Conservation (phyloP, 2,113 vertebrate species). For the Engraulis encrasicolus region DNA sequence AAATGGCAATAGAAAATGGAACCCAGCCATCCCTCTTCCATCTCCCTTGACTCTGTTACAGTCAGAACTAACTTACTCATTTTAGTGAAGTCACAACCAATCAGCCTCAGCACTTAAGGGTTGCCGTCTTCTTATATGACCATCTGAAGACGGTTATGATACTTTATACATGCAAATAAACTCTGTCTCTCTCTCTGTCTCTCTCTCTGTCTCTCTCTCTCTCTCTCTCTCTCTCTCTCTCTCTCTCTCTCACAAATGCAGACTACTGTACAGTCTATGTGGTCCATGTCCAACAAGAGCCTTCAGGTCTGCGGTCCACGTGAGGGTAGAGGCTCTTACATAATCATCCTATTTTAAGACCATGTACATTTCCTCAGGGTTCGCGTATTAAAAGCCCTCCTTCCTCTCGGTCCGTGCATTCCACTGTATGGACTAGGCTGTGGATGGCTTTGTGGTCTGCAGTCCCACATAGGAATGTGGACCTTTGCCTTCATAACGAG, state of each 20-base stretch:
- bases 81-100: slow-evolving; percentile 15
- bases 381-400: slow-evolving; percentile 35
- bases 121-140: background rate
- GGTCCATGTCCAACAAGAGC: slow-evolving; percentile 32
- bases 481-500: background rate
- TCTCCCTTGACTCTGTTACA: background rate
- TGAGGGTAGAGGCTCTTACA: slow-evolving; percentile 42
- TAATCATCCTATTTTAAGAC: slow-evolving; percentile 55
- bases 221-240: background rate
- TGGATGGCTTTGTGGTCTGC: background rate
- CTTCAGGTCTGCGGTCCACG: slow-evolving; percentile 36
- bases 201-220: background rate
- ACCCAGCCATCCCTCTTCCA: slow-evolving; percentile 17
- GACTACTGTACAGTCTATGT: background rate
- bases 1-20: background rate
- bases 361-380: slow-evolving; percentile 50
- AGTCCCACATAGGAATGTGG: background rate
- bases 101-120: slow-evolving; percentile 25
- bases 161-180: too few species aligned
- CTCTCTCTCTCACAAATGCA: background rate
- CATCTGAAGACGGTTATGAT: slow-evolving; percentile 20
- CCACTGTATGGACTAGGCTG: background rate
- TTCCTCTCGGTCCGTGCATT: slow-evolving; percentile 27
- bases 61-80: too few species aligned
- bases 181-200: background rate